phyloP scores from a whole-genome alignment of 2,797 vertebrate genomes.

The Takifugu rubripes region DNA sequence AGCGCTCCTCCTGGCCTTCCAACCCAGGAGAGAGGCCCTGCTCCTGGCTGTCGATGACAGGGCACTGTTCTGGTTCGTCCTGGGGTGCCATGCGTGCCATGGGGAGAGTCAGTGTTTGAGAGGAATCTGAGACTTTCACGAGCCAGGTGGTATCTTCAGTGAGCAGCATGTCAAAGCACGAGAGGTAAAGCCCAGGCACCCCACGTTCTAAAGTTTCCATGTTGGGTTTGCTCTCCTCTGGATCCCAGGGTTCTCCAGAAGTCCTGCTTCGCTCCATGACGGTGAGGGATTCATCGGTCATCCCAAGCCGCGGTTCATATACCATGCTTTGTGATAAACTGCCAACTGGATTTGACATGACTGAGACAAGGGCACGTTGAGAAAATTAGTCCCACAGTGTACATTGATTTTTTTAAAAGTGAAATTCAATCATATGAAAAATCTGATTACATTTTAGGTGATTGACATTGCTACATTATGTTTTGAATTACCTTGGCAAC shows the following conservation, averaged over 20 bases:
- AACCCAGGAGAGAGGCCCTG: constrained; percentile 80
- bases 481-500: too few relatives aligned
- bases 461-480: too few relatives aligned
- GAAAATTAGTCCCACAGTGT: background rate
- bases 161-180: constrained; percentile 90
- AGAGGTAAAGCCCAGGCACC: constrained; percentile 82
- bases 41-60: constrained; percentile 95
- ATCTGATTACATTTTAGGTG: too few relatives aligned
- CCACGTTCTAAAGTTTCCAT: constrained; percentile 76
- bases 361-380: constrained; percentile 43
- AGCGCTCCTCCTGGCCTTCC: constrained; percentile 86
- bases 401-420: background rate
- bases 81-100: constrained; percentile 51
- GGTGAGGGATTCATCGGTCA: constrained; percentile 73
- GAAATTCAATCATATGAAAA: background rate
- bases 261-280: constrained; percentile 70
- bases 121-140: constrained; percentile 74
- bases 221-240: constrained; percentile 74
- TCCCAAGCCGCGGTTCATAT: constrained; percentile 66
- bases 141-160: constrained; percentile 82
- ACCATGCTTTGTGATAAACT: constrained; percentile 64
- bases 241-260: constrained; percentile 71
- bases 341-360: constrained; percentile 84
- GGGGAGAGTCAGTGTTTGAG: constrained; percentile 31
- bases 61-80: constrained; percentile 83